Conservation (phyloP, 2,113 vertebrate species). For the Petroica traversi region DNA sequence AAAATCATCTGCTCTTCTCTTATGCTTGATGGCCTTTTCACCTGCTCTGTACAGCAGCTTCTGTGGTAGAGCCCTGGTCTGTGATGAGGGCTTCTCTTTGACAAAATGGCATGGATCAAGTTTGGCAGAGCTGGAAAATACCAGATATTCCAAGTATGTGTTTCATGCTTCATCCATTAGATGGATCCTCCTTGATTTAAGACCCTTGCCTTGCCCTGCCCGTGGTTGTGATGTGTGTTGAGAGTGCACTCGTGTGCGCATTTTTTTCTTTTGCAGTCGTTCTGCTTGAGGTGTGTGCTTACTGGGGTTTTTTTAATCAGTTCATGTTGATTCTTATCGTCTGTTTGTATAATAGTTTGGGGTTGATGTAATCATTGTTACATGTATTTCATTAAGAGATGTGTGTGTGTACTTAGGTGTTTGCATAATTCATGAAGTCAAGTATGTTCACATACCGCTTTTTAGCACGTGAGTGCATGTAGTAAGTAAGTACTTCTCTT, state of each 20-base stretch:
- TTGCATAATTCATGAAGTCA: constrained; percentile 67
- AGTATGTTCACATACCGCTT: constrained; percentile 36
- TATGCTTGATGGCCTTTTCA: not conserved
- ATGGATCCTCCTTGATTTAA: not conserved
- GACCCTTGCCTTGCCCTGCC: not conserved
- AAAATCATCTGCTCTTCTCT: not conserved
- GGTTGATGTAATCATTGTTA: constrained; percentile 57
- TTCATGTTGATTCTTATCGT: constrained; percentile 47
- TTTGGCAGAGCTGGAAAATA: not conserved
- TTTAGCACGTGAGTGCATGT: not conserved
- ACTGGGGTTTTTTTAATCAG: constrained; percentile 38
- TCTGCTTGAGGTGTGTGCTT: constrained; percentile 23
- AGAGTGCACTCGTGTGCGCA: not conserved
- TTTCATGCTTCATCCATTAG: not conserved
- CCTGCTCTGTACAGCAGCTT: not conserved
- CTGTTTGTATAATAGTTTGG: constrained; percentile 64
- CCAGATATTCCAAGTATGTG: not conserved
- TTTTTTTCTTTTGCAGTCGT: not conserved
- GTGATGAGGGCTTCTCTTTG: not conserved
- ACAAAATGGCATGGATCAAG: not conserved
- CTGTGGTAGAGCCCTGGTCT: not conserved
- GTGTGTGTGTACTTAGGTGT: not conserved
- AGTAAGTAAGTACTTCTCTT: not conserved
- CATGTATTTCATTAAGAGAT: constrained; percentile 54
- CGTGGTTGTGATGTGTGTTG: fast-evolving